Conservation (phyloP, 2,113 vertebrate species). For the Spermophilus dauricus region DNA sequence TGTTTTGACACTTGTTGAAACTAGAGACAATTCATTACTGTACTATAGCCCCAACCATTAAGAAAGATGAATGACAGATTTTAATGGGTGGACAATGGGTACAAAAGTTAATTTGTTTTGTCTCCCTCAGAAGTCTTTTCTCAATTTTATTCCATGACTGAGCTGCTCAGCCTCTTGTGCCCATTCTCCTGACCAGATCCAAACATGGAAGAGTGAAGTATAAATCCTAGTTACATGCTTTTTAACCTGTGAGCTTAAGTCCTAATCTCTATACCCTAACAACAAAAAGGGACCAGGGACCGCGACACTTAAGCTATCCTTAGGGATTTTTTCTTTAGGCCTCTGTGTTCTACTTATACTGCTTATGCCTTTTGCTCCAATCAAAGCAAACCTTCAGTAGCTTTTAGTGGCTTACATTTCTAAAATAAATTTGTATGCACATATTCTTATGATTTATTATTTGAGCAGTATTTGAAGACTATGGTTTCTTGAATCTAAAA, state of each 20-base stretch:
- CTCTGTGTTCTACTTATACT: slow-evolving; percentile 21
- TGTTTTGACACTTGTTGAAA: slow-evolving; percentile 54
- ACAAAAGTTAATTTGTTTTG: slow-evolving; percentile 35
- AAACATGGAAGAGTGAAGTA: slow-evolving; percentile 77
- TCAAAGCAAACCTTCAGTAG: neutral
- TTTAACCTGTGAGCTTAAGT: slow-evolving; percentile 63
- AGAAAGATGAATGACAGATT: slow-evolving; percentile 53
- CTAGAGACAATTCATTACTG: slow-evolving; percentile 16
- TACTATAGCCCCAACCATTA: slow-evolving; percentile 49
- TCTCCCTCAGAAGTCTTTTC: slow-evolving; percentile 79
- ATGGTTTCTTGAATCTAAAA: slow-evolving; percentile 32
- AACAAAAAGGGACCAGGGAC: slow-evolving; percentile 65
- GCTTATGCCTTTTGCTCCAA: neutral
- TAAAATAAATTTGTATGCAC: neutral
- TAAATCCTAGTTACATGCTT: slow-evolving; percentile 72
- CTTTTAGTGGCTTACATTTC: neutral
- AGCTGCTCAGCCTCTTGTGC: slow-evolving; percentile 45
- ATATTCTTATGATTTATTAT: slow-evolving; percentile 51
- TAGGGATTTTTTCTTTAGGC: slow-evolving; percentile 48
- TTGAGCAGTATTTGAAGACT: neutral
- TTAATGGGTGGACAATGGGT: slow-evolving; percentile 21
- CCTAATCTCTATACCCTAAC: slow-evolving; percentile 61
- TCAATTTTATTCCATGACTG: slow-evolving; percentile 69
- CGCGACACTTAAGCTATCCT: slow-evolving; percentile 60
- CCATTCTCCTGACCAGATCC: slow-evolving; percentile 74